phyloP scores from a whole-genome alignment of 2,797 vertebrate species.

The Lagocephalus sceleratus region DNA sequence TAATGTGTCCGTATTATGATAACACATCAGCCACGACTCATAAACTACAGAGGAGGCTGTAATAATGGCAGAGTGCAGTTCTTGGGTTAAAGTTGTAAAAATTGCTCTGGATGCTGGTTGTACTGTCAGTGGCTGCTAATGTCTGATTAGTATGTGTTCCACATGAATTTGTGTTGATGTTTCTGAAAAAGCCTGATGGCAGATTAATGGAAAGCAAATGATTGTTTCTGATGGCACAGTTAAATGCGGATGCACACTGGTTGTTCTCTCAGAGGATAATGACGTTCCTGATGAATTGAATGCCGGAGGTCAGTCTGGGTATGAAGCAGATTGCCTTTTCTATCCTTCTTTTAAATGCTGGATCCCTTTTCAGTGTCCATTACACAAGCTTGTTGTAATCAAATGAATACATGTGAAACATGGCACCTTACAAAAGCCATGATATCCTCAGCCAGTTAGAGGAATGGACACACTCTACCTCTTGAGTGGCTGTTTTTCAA shows the following conservation, averaged over 20 bases:
- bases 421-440: slow-evolving; percentile 5
- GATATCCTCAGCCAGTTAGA: slow-evolving; percentile 11
- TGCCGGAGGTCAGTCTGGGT: slow-evolving; percentile 18
- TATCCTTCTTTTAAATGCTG: slow-evolving; percentile 2
- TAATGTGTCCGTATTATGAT: too few species aligned
- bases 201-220: slow-evolving; percentile 31
- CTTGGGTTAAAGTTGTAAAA: slow-evolving; percentile 2
- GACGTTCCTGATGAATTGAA: slow-evolving; percentile 9
- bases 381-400: slow-evolving; percentile 13
- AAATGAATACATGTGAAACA: slow-evolving; percentile 12
- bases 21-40: too few species aligned
- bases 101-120: slow-evolving; percentile 47
- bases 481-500: slow-evolving; percentile 17
- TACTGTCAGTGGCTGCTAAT: slow-evolving; percentile 11
- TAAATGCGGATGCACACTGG: slow-evolving; percentile 2
- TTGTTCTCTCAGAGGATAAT: not conserved
- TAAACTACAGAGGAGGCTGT: too few species aligned
- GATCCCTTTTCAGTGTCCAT: slow-evolving; percentile 13
- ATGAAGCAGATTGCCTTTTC: not conserved
- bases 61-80: too few species aligned
- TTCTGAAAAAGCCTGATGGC: slow-evolving; percentile 4
- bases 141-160: slow-evolving; percentile 3
- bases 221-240: slow-evolving; percentile 21
- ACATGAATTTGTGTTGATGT: slow-evolving; percentile 10
- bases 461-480: slow-evolving; percentile 20